Evolutionary conservation across 1,140 invertebrate genomes (phyloP), one percentile per base, ranked within the genome.

Genomic region (Euura saliciscinereae): DNA sequence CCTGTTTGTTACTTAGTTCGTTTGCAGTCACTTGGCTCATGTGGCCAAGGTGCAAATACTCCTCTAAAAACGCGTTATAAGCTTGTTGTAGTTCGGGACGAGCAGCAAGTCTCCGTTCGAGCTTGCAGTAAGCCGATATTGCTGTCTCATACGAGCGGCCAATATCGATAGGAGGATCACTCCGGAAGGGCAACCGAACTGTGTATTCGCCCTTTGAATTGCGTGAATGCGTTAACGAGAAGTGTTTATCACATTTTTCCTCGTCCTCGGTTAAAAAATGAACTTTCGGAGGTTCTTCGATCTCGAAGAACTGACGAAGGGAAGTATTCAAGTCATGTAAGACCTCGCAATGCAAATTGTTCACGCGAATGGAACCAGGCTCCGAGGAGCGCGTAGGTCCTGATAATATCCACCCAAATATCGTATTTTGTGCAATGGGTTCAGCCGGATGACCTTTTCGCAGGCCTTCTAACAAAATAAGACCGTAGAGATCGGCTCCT

Each of bases 341-440:
- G 1, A 4, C 44, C 11, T 68, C 43, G 28, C 67, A n/a, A 42
- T 68, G 67, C 67, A 68, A 4, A 7, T 8, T 68, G 8, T 28
- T 28, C 1, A 43, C 2, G n/a, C 2, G 67, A 2, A 8, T 4
- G 3, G 67, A 1, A 8, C 11, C 10, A 2, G 3, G 5, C 8
- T 11, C 44, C 2, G 67, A n/a, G 8, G 45, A 28, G 4, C 43
- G 7, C 67, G 67, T 44, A 45, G 67, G 13, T 4, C 67, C 67
- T 28, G 67, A 68, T 68, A 68, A 44, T n/a, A 28, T 45, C 67
- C 67, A 68, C 2, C 67, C 67, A 5, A 68, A 68, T 1, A 68
- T 68, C 1, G 67, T 68, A 2, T 68, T 45, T 45, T 68, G 67
- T 1, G 67, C 67, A 42, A 68, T 68, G 4, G 67, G 67, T 44